A percentile compares a stretch with the other conserved stretches of the same genome.
Conservation (phyloP, 2,888 invertebrate genomes). For the Drosophila paramelanica region DNA sequence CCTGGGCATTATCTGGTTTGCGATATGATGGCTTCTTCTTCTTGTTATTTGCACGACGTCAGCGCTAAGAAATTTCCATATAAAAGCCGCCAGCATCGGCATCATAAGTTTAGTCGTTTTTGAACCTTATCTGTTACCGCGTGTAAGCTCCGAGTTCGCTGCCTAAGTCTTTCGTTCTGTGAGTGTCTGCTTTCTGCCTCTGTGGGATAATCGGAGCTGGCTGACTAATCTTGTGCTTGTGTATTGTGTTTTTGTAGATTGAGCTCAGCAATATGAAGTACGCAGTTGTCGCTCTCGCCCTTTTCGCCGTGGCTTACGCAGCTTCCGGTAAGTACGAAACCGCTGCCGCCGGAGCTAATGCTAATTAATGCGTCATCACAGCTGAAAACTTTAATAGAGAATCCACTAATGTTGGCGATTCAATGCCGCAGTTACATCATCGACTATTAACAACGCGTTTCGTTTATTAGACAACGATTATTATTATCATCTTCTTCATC, state of each 20-base stretch:
- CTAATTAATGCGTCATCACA: constrained; percentile 38
- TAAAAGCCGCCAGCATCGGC: constrained; percentile 57
- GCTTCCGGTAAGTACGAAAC: constrained; percentile 76
- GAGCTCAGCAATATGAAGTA: constrained; percentile 69
- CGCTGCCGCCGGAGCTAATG: not conserved
- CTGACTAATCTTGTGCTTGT: constrained; percentile 36
- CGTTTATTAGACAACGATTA: constrained; percentile 35
- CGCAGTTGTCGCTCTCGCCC: constrained; percentile 55
- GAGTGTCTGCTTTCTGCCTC: constrained; percentile 32
- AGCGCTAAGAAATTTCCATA: constrained; percentile 75
- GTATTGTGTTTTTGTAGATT: constrained; percentile 34
- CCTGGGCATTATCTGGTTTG: constrained; percentile 1
- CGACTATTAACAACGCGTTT: constrained; percentile 30
- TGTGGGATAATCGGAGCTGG: constrained; percentile 13
- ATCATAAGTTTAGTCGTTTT: constrained; percentile 72
- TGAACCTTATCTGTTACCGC: constrained; percentile 37
- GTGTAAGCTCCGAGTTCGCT: constrained; percentile 59
- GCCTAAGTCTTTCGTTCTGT: constrained; percentile 77
- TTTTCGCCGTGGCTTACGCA: constrained; percentile 63
- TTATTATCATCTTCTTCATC: constrained; percentile 37
- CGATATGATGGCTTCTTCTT: constrained; percentile 19
- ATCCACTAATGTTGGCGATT: constrained; percentile 12
- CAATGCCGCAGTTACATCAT: constrained; percentile 54
- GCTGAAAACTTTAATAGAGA: not conserved
- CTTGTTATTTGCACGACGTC: constrained; percentile 63